Base-by-base conservation (phyloP, 1,140 invertebrate genomes). In the Riptortus pedestris region DNA sequence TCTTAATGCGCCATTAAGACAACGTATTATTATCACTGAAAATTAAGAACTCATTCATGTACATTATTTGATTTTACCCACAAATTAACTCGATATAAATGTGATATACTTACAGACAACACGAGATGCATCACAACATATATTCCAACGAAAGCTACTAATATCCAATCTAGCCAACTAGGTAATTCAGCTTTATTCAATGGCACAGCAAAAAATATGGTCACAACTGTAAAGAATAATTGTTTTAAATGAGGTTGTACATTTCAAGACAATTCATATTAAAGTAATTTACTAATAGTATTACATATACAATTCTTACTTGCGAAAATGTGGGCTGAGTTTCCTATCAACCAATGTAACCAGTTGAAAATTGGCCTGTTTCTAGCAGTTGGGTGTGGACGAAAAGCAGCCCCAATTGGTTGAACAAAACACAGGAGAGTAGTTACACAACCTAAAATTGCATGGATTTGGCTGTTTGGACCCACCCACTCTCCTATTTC, bases 311-410 rank as follows among this genome's bases (percentile, higher is more conserved):
- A 5, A 51, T 18, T 70, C 85, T 83, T 80, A 95, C 93, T 90
- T 71, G 83, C 90, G 62, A 94, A 78, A 68, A 95, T 90, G 73
- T 95, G 91, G 2, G 92, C 93, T n/a, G 84, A 76, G 74, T 95
- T 96, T 55, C 94, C 94, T 67, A 91, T 81, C 47, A 90, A 77
- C 91, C 93, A 97, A 76, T 97, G 93, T 16, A 83, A 71, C 93
- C 93, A 97, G 75, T 98, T 98, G 78, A 97, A 96, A 61, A 94
- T 77, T 0, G 87, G 82, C 62, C 93, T 78, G 69, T 83, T 85
- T 1, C 84, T 80, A 51, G 87, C 85, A 57, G 85, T 87, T 0
- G 93, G 91, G 73, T 87, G 83, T 2, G 91, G 92, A 63, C 94
- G 82, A 73, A 94, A 87, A 31, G 85, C 82, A 4, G 91, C 91